Conservation (phyloP, 2,797 vertebrate species). For the Intellagama lesueurii region DNA sequence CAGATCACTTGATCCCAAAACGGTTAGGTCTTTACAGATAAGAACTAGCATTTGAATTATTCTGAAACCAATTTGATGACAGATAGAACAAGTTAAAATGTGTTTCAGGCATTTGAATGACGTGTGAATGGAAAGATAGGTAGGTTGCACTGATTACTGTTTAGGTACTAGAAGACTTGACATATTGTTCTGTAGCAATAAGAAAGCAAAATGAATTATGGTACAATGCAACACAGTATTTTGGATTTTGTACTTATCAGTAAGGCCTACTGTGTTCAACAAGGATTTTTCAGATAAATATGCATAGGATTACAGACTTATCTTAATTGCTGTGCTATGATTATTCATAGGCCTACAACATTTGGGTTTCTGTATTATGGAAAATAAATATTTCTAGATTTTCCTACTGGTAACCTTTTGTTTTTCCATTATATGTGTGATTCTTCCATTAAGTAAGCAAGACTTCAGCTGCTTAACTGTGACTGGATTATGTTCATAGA, state of each 20-base stretch:
- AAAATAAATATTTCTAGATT: background rate
- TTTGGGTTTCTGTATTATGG: background rate
- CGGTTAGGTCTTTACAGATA: background rate
- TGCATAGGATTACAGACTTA: background rate
- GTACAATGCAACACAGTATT: background rate
- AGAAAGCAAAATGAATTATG: background rate
- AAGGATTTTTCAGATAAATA: background rate
- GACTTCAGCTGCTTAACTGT: background rate
- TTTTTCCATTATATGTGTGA: background rate
- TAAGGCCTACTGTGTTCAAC: background rate
- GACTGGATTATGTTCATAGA: background rate
- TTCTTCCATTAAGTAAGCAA: background rate
- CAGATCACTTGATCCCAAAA: background rate
- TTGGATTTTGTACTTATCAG: background rate
- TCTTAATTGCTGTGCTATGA: background rate
- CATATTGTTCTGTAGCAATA: background rate
- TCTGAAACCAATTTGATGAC: background rate
- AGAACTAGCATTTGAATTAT: background rate
- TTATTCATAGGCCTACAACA: background rate
- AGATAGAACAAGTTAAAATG: background rate
- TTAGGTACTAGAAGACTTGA: background rate
- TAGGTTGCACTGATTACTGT: background rate
- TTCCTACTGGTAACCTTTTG: background rate
- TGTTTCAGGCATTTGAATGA: background rate
- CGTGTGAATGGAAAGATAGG: background rate